Percentiles rank a stretch among this genome's conserved stretches.
Conservation (phyloP, 2,113 vertebrate species). For the Mobula hypostoma region DNA sequence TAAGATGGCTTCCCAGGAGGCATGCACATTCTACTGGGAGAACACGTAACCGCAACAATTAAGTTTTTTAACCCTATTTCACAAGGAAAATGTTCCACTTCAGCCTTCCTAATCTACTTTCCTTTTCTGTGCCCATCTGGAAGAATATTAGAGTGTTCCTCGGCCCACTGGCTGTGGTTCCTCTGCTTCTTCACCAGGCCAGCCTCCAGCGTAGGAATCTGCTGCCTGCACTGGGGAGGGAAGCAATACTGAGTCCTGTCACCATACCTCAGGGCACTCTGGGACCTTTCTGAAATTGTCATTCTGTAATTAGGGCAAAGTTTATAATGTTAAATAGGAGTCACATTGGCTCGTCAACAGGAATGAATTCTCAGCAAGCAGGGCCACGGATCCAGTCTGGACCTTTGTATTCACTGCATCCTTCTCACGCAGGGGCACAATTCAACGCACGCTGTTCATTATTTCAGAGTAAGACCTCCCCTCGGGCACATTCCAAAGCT, state of each 20-base stretch:
- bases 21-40: background rate
- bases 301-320: background rate
- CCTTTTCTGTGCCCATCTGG: background rate
- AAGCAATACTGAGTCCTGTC: background rate
- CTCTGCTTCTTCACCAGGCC: background rate
- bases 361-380: background rate
- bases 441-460: background rate
- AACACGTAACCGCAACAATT: background rate
- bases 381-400: background rate
- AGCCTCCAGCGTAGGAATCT: background rate
- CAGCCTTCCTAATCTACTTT: background rate
- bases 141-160: background rate
- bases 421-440: background rate
- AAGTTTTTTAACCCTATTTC: background rate
- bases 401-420: background rate
- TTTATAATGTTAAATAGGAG: background rate
- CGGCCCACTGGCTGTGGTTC: background rate
- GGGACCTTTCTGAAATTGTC: background rate
- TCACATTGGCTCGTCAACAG: background rate
- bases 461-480: background rate
- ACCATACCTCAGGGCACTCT: background rate
- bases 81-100: background rate
- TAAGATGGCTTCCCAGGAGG: background rate
- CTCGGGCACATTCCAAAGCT: background rate
- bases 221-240: background rate